Base-by-base conservation (phyloP, 2,113 vertebrate species). In the Nyctibius bracteatus region DNA sequence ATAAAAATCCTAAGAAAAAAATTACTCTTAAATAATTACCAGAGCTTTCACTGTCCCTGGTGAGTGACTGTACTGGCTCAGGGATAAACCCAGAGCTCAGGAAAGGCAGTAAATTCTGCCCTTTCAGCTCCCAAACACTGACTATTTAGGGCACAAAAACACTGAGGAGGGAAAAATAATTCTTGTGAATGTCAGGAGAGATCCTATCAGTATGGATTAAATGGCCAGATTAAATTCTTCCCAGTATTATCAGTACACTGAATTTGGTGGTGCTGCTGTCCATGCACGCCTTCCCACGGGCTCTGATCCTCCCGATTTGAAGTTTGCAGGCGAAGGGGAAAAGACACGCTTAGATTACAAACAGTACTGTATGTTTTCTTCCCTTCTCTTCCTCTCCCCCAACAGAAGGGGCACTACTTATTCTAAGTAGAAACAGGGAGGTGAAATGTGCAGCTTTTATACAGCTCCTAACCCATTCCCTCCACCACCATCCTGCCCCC, bases 281-380 rank as follows among this genome's bases (percentile, higher is more conserved):
- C 51, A 16, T 12, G 25, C 6, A 21, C n/a, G 33, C 35, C 54
- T 52, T n/a, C 71, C 30, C 27, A 7, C 0, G 4, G 67, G 20
- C 59, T 71, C 28, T 3, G 14, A 21, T 16, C 30, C 52, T 70
- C 0, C 0, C 19, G 9, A 52, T 22, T 20, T 27, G 37, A 59
- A 6, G 13, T 61, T 19, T 54, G 49, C 21, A 58, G 43, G 22
- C 2, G 4, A 57, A 57, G 22, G n/a, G 37, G 4, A 39, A 71
- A 81, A 52, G 1, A 30, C 14, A 28, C 10, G 10, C 4, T 22
- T 39, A 14, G 39, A 23, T 8, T 52, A 31, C 70, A 33, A 10
- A 33, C 27, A 0, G 5, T 5, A 5, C 10, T 3, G 15, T 5
- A 4, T 0, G 0, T 27, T 39, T 75, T 28, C 66, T 47, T 55